Percentiles rank a stretch among this genome's conserved stretches.
These are phyloP conservation scores for Mola mola DNA, from an alignment of 2,113 vertebrate species.

Conservation along the genomic window DNA sequence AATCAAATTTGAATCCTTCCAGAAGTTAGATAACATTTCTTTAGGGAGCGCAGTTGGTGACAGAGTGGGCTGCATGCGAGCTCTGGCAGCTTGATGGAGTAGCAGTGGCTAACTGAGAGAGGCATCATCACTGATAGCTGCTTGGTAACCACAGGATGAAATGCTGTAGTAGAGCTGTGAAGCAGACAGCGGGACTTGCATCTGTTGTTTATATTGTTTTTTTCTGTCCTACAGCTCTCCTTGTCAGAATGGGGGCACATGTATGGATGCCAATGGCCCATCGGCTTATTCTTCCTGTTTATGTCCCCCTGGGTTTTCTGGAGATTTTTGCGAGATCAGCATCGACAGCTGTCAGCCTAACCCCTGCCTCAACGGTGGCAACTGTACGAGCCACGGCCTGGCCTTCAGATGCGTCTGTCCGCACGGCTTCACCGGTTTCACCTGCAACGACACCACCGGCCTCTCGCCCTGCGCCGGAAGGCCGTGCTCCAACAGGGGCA, in stretches of 20 bases:
- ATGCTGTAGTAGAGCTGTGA: slow-evolving; percentile 8
- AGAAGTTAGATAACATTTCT: too few species aligned
- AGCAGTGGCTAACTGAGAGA: too few species aligned
- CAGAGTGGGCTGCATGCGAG: too few species aligned
- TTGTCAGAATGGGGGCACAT: slow-evolving; percentile 93
- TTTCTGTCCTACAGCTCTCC: slow-evolving; percentile 83
- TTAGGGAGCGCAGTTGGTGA: too few species aligned
- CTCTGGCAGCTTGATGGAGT: too few species aligned
- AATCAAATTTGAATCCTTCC: too few species aligned
- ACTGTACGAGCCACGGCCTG: slow-evolving; percentile 83
- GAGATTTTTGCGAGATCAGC: slow-evolving; percentile 88
- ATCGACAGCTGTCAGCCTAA: slow-evolving; percentile 85
- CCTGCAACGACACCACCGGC: slow-evolving; percentile 80
- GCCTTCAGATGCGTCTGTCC: slow-evolving; percentile 88
- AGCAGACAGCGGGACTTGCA: background rate
- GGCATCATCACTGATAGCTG: too few species aligned
- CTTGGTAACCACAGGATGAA: slow-evolving; percentile 3
- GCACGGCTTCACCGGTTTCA: slow-evolving; percentile 83
- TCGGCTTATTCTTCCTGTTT: slow-evolving; percentile 84
- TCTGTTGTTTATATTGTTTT: slow-evolving; percentile 16
- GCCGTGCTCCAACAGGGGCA: slow-evolving; percentile 87
- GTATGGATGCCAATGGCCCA: slow-evolving; percentile 80
- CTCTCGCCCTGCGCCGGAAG: slow-evolving; percentile 74
- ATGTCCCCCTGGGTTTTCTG: slow-evolving; percentile 88
- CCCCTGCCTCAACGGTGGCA: slow-evolving; percentile 89